Evolutionary conservation across 2,888 invertebrate species (phyloP).

Genomic region (Amphipyra berbera): DNA sequence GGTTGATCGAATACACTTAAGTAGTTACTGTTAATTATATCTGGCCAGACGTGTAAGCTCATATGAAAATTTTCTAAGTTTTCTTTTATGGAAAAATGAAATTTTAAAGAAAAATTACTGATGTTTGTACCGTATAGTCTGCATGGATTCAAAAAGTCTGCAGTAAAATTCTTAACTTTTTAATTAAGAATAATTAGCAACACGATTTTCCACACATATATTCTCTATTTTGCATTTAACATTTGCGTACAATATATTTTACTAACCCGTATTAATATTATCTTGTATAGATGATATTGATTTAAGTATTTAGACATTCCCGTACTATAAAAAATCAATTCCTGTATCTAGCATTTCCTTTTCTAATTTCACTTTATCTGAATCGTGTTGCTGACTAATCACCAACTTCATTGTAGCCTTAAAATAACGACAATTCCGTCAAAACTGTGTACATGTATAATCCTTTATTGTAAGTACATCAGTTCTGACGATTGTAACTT

Average conservation of each 20-base stretch:
- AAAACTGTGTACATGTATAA: constrained; percentile 19
- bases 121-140: background rate
- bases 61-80: too few species aligned
- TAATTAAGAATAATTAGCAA: constrained; percentile 26
- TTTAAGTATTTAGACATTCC: background rate
- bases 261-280: too few species aligned
- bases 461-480: constrained; percentile 19
- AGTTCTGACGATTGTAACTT: constrained; percentile 31
- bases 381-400: constrained; percentile 32
- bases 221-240: background rate
- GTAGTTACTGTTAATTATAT: too few species aligned
- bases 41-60: too few species aligned
- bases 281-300: constrained; percentile 34
- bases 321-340: constrained; percentile 52
- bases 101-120: too few species aligned
- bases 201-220: constrained; percentile 2
- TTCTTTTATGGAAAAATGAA: too few species aligned
- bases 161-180: constrained; percentile 30
- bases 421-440: constrained; percentile 1
- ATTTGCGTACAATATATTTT: background rate
- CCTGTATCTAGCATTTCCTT: constrained; percentile 24
- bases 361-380: background rate
- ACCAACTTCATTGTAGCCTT: background rate
- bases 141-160: constrained; percentile 12
- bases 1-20: too few species aligned